Conservation (phyloP, 2,888 invertebrate genomes). For the Scaptomyza reducta region DNA sequence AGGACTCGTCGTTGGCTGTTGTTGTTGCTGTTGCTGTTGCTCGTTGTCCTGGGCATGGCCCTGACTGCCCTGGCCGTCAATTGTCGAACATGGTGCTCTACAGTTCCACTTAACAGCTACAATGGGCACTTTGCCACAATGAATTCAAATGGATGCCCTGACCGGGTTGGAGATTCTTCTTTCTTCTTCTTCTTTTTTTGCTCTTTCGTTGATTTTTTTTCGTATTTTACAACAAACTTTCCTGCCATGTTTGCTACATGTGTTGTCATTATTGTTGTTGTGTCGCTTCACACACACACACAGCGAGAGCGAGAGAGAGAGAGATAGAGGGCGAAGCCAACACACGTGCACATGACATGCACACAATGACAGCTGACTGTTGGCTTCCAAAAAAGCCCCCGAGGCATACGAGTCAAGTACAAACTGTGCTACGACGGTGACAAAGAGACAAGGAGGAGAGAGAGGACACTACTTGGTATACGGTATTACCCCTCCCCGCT, state of each 20-base stretch:
- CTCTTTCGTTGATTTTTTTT: constrained; percentile 4
- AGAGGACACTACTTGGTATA: constrained; percentile 1
- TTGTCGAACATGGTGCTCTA: constrained; percentile 80
- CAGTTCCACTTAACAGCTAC: constrained; percentile 81
- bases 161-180: constrained; percentile 53
- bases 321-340: constrained; percentile 18
- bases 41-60: constrained; percentile 42
- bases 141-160: constrained; percentile 80
- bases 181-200: constrained; percentile 10
- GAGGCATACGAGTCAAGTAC: constrained; percentile 75
- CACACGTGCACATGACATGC: constrained; percentile 73
- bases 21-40: constrained; percentile 18
- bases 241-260: constrained; percentile 43
- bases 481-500: constrained; percentile 21
- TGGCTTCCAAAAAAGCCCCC: constrained; percentile 78
- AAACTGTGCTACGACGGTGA: constrained; percentile 28
- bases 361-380: constrained; percentile 80
- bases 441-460: not conserved
- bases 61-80: constrained; percentile 74
- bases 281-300: constrained; percentile 36
- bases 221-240: constrained; percentile 4
- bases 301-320: too few species aligned
- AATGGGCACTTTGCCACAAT: constrained; percentile 81
- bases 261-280: constrained; percentile 42
- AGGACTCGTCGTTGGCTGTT: constrained; percentile 61